A percentile compares a stretch with the other conserved stretches of the same genome.
Conservation (phyloP, 2,888 invertebrate genomes). For the Drosophila melanosoma region DNA sequence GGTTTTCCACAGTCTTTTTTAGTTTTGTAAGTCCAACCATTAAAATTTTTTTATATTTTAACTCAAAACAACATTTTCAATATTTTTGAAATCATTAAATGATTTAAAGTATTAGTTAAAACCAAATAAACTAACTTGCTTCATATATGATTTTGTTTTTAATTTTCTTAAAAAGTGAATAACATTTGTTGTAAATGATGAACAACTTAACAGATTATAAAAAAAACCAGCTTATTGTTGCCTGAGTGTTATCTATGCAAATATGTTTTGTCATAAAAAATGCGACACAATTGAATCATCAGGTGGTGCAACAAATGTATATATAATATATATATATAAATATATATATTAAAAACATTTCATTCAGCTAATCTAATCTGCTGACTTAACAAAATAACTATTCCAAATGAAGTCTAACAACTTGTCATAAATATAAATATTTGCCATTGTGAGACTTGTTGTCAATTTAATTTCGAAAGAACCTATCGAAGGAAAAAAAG, state of each 20-base stretch:
- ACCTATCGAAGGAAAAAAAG: background rate
- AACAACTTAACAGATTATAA: background rate
- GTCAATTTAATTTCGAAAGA: slow-evolving; percentile 16
- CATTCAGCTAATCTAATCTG: slow-evolving; percentile 27
- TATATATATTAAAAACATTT: background rate
- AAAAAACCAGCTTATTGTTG: background rate
- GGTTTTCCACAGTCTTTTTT: slow-evolving; percentile 13
- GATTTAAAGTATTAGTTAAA: slow-evolving; percentile 20
- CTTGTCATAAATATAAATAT: background rate
- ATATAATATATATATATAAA: slow-evolving; percentile 12
- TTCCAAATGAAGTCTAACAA: background rate
- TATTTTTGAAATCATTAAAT: slow-evolving; percentile 4
- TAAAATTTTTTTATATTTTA: slow-evolving; percentile 12
- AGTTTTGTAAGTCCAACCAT: slow-evolving; percentile 17
- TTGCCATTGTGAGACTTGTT: background rate
- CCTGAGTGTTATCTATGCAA: background rate
- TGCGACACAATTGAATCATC: slow-evolving; percentile 10
- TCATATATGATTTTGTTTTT: background rate
- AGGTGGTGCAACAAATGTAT: slow-evolving; percentile 5
- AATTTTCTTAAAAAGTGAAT: background rate
- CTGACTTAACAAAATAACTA: background rate
- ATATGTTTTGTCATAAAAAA: slow-evolving; percentile 1
- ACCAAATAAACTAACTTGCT: slow-evolving; percentile 29
- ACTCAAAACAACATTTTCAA: slow-evolving; percentile 9
- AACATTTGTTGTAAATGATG: background rate